These are phyloP conservation scores for Trematocara macrostoma DNA, from an alignment of 2,113 vertebrate genomes.

Conservation along the genomic window DNA sequence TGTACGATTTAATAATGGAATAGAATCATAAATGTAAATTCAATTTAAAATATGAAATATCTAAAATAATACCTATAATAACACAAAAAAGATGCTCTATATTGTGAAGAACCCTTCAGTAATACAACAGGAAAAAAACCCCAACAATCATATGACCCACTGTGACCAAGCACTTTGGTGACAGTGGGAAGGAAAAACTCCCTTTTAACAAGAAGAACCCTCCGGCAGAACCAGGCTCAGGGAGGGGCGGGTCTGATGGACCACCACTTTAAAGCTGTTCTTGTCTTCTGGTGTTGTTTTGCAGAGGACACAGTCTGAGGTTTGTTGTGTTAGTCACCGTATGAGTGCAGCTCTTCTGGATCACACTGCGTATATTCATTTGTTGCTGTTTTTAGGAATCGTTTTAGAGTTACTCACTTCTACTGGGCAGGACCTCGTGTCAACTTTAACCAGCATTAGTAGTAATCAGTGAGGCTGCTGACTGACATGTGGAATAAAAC, in stretches of 20 bases:
- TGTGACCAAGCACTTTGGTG: fast-evolving
- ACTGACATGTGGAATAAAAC: neutral
- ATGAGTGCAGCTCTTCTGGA: neutral
- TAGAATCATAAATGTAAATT: neutral
- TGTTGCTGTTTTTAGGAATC: neutral
- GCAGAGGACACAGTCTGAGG: fast-evolving
- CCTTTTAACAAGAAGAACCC: neutral
- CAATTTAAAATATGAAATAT: neutral
- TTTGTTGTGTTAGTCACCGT: neutral
- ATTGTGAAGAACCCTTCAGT: fast-evolving
- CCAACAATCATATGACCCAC: neutral
- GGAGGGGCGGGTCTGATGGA: neutral
- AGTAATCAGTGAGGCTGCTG: neutral
- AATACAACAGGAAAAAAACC: fast-evolving
- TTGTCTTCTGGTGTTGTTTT: neutral
- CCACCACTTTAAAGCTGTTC: neutral
- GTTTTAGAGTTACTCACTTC: neutral
- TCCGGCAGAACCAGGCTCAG: neutral
- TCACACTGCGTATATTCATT: neutral
- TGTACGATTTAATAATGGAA: neutral
- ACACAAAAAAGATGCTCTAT: neutral
- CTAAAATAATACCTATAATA: neutral
- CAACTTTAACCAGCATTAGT: too few relatives aligned
- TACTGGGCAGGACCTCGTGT: neutral
- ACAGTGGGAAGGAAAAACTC: neutral